Percentiles rank a stretch among this genome's conserved stretches.
Conservation (phyloP, 2,888 invertebrate genomes). For the Eubasilissa splendida region DNA sequence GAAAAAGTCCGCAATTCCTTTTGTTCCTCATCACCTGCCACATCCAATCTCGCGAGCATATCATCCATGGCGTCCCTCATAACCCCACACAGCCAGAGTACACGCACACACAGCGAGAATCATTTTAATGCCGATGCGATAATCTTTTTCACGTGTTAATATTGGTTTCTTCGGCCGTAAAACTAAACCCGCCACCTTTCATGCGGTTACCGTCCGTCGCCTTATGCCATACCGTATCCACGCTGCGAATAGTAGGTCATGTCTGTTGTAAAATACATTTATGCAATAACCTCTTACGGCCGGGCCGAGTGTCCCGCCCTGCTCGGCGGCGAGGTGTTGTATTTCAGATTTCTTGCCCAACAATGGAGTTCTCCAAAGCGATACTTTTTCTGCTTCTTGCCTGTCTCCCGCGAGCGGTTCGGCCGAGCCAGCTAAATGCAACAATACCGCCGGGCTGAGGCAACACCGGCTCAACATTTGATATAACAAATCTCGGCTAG, state of each 20-base stretch:
- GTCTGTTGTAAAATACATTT: slow-evolving; percentile 24
- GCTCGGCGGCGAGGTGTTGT: background rate
- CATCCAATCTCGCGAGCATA: too few species aligned
- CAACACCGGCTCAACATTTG: slow-evolving; percentile 7
- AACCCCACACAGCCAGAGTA: too few species aligned
- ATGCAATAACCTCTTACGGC: slow-evolving; percentile 22
- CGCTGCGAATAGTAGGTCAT: slow-evolving; percentile 20
- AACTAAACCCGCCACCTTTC: background rate
- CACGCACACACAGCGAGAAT: too few species aligned
- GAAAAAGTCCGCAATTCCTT: too few species aligned
- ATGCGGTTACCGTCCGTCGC: background rate
- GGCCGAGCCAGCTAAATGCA: background rate
- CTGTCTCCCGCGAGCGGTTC: slow-evolving; percentile 9
- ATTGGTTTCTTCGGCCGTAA: background rate
- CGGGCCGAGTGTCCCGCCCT: slow-evolving; percentile 12
- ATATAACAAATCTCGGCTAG: background rate
- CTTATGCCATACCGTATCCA: background rate
- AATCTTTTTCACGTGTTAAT: too few species aligned
- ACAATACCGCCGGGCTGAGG: background rate
- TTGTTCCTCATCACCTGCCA: too few species aligned
- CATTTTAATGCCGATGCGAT: too few species aligned
- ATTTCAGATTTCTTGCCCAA: slow-evolving; percentile 21
- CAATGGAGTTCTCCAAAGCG: slow-evolving; percentile 6
- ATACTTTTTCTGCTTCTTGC: slow-evolving; percentile 16
- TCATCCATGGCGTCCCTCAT: too few species aligned